Evolutionary conservation across 2,113 vertebrate genomes (phyloP).

Genomic region (Danio rerio): GRCz12tu NC_133178.1:26775001-26775500

Average conservation of each 20-base stretch:
- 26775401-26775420: no score
- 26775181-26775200: slow-evolving; percentile 73
- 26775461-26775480: no score
- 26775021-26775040: slow-evolving; percentile 67
- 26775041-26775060: slow-evolving; percentile 86
- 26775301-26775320: not conserved
- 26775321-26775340: no score
- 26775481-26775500: no score
- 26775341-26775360: no score
- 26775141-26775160: slow-evolving; percentile 79
- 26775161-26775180: slow-evolving; percentile 81
- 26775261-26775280: not conserved
- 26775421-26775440: no score
- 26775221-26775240: not conserved
- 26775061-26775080: slow-evolving; percentile 82
- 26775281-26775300: slow-evolving; percentile 4
- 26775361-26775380: no score
- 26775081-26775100: slow-evolving; percentile 11
- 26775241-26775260: slow-evolving; percentile 35
- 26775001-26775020: slow-evolving; percentile 83
- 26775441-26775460: no score
- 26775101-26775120: slow-evolving; percentile 69
- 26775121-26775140: slow-evolving; percentile 80
- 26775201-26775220: slow-evolving; percentile 69
- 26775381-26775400: no score